Conservation (phyloP, 1,140 invertebrate species). For the Vanessa tameamea region DNA sequence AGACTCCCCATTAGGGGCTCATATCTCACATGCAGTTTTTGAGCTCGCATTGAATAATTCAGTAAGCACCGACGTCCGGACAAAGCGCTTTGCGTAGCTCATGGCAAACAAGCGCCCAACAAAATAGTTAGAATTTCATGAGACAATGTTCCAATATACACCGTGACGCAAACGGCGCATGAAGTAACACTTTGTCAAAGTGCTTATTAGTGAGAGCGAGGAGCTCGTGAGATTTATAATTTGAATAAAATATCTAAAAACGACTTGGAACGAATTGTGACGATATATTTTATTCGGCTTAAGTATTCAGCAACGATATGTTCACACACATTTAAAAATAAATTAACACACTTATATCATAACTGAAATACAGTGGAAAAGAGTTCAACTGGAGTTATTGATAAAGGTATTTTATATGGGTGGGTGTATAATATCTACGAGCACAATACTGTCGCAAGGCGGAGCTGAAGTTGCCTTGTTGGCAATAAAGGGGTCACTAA, state of each 20-base stretch:
- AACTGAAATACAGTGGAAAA: too few species aligned
- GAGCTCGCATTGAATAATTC: slow-evolving; percentile 28
- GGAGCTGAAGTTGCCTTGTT: background rate
- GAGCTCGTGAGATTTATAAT: background rate
- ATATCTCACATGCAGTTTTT: slow-evolving; percentile 16
- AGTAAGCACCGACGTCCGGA: slow-evolving; percentile 2
- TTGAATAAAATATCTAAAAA: background rate
- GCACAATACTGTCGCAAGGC: background rate
- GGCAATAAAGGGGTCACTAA: too few species aligned
- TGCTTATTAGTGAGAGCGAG: background rate
- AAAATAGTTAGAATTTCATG: slow-evolving; percentile 24
- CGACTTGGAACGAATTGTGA: background rate
- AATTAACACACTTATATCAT: too few species aligned
- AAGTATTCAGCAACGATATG: too few species aligned
- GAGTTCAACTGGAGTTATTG: too few species aligned
- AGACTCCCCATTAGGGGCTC: background rate
- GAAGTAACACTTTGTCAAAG: background rate
- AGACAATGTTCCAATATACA: slow-evolving; percentile 19
- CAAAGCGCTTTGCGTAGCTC: slow-evolving; percentile 21
- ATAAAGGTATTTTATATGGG: too few species aligned
- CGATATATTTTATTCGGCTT: background rate
- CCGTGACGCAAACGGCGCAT: background rate
- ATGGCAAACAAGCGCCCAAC: slow-evolving; percentile 21
- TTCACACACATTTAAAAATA: too few species aligned
- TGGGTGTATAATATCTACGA: background rate